phyloP scores from a whole-genome alignment of 2,888 invertebrate species.

The Dysmachus trigonus region DNA sequence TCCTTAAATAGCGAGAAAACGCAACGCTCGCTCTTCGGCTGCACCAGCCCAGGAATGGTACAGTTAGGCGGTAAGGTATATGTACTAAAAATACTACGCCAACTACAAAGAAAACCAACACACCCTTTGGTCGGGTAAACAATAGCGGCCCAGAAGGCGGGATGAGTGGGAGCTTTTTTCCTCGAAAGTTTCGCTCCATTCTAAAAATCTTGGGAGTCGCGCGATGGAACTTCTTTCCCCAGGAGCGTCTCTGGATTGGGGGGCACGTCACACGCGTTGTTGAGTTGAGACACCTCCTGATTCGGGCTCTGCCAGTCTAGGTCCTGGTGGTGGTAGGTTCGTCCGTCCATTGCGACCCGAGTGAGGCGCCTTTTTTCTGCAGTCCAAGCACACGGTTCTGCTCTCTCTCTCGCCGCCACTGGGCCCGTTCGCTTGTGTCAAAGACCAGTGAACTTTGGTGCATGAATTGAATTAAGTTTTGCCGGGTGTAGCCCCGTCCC shows the following conservation, averaged over 20 bases:
- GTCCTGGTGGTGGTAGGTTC: not conserved
- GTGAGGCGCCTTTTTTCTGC: not conserved
- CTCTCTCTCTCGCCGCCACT: not conserved
- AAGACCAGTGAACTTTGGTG: conserved; percentile 39
- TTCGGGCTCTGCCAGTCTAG: not conserved
- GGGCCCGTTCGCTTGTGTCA: not conserved
- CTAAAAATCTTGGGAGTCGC: not conserved
- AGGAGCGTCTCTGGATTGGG: not conserved
- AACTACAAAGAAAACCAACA: not conserved
- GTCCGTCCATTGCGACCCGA: not conserved
- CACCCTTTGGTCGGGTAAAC: not conserved
- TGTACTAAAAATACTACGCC: not conserved
- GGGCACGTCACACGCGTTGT: not conserved
- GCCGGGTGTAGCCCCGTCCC: not conserved
- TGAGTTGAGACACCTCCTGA: not conserved
- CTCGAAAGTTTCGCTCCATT: not conserved
- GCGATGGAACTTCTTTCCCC: not conserved
- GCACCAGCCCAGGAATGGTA: not conserved
- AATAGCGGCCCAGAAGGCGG: too few relatives aligned
- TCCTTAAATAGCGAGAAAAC: not conserved
- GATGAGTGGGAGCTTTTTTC: not conserved
- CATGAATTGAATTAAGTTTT: conserved; percentile 20
- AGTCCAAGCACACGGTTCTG: not conserved
- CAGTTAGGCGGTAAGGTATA: not conserved
- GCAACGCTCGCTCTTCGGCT: too few relatives aligned